Evolutionary conservation across 1,140 invertebrate genomes (phyloP), one percentile per base, ranked within the genome.

Genomic region (Mycetomoellerius zeteki): DNA sequence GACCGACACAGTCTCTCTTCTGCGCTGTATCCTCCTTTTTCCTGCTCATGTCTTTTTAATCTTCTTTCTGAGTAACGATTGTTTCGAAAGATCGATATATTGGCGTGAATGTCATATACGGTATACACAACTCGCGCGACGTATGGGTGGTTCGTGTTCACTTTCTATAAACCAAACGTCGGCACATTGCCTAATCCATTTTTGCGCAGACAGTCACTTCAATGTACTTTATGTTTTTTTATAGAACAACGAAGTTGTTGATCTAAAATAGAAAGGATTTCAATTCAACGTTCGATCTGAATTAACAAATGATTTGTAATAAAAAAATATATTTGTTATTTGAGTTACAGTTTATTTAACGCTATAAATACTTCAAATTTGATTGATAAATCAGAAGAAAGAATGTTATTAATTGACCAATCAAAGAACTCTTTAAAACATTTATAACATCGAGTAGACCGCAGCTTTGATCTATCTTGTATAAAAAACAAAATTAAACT

Each of bases 51-150:
- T 50, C 43, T n/a, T 7, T 24, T 8, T 21, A 30, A 71, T 21
- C 58, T 58, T 54, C 10, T 75, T 71, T 72, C 60, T 30, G 89
- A 87, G 33, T 87, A 73, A 89, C 86, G 85, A 90, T 72, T 62
- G 64, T 81, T 78, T 84, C 89, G 88, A 89, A 81, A 82, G 76
- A 64, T 58, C 73, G 12, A 21, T 52, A 21, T 52, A 47, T 72
- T 64, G 75, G 64, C 82, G 72, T 54, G 62, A 71, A 77, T 80
- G 64, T 81, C 88, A 65, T 65, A 65, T 33, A 33, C 37, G 30
- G 65, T 73, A 65, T 33, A 33, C 37, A 43, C 47, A 73, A 50
- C 54, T 65, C 24, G 33, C 37, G 33, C 62, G 27, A 65, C 64
- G 65, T 73, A 73, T 52, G 56, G 47, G 67, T 67, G 52, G 71